These are phyloP conservation scores for Lethenteron reissneri DNA, from an alignment of 2,113 vertebrate genomes.

Conservation along the genomic window DNA sequence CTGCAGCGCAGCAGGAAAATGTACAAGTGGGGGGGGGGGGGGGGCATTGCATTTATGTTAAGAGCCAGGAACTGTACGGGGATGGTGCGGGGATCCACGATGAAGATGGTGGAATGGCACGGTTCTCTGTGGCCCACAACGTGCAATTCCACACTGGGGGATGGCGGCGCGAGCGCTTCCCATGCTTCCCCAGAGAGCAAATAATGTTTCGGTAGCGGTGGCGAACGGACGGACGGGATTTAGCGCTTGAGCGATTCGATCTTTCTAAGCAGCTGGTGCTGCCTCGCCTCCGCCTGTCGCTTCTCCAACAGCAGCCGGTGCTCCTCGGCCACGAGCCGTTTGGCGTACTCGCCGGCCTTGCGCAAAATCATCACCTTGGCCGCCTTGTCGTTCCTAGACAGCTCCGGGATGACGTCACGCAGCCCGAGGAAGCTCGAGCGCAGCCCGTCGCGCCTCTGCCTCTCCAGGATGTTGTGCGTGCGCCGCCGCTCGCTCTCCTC, in stretches of 20 bases:
- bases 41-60: slow-evolving; percentile 2
- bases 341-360: slow-evolving; percentile 56
- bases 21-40: slow-evolving; percentile 1
- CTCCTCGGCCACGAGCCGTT: slow-evolving; percentile 34
- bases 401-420: slow-evolving; percentile 50
- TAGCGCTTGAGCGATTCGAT: slow-evolving; percentile 40
- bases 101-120: no score
- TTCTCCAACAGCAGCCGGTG: slow-evolving; percentile 46
- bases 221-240: no score
- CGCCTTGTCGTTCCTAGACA: slow-evolving; percentile 48
- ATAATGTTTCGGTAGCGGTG: no score
- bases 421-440: slow-evolving; percentile 61
- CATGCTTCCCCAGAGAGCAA: no score
- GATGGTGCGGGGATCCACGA: no score
- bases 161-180: no score
- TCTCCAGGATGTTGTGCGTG: slow-evolving; percentile 76
- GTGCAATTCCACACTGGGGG: no score
- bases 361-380: slow-evolving; percentile 84
- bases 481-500: slow-evolving; percentile 64
- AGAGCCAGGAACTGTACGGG: no score
- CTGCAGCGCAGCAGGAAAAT: not conserved
- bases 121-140: no score
- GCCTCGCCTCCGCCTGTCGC: slow-evolving; percentile 36
- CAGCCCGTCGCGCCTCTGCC: slow-evolving; percentile 68
- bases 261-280: slow-evolving; percentile 44